Evolutionary conservation across 2,888 invertebrate genomes (phyloP).

Genomic region (Mythimna lalbum): DNA sequence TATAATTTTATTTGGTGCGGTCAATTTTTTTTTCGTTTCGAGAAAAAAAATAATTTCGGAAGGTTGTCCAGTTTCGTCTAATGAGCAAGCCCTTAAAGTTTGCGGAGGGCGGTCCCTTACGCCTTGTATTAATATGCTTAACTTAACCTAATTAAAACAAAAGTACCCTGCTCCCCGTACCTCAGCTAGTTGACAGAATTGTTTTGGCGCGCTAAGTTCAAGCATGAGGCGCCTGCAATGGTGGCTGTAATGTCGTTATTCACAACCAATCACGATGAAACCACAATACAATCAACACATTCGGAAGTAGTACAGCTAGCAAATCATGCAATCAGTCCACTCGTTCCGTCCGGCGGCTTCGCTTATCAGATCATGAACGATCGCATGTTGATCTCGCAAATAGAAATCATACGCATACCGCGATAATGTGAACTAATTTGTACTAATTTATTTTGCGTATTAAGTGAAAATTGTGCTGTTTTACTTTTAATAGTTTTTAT

Average conservation of each 20-base stretch:
- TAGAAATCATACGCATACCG: constrained; percentile 74
- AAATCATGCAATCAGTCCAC: constrained; percentile 64
- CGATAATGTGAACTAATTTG: constrained; percentile 53
- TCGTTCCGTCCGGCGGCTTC: constrained; percentile 62
- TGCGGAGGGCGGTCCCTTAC: too few relatives aligned
- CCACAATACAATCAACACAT: constrained; percentile 42
- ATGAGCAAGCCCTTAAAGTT: too few relatives aligned
- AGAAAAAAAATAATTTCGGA: too few relatives aligned
- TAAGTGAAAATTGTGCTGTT: constrained; percentile 38
- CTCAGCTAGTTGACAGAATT: too few relatives aligned
- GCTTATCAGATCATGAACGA: constrained; percentile 79
- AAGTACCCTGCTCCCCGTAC: too few relatives aligned
- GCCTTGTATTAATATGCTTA: too few relatives aligned
- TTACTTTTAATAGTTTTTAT: constrained; percentile 3
- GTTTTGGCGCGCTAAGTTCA: too few relatives aligned
- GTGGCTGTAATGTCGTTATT: background rate
- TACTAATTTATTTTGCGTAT: constrained; percentile 43
- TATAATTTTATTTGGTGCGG: too few relatives aligned
- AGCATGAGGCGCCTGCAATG: too few relatives aligned
- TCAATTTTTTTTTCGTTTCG: too few relatives aligned
- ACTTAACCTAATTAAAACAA: too few relatives aligned
- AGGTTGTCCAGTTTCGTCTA: too few relatives aligned
- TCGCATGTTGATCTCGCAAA: constrained; percentile 71
- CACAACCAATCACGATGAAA: constrained; percentile 4
- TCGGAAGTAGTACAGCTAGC: constrained; percentile 54